These are phyloP conservation scores for Laothoe populi DNA, from an alignment of 2,888 invertebrate species.

Conservation along the genomic window DNA sequence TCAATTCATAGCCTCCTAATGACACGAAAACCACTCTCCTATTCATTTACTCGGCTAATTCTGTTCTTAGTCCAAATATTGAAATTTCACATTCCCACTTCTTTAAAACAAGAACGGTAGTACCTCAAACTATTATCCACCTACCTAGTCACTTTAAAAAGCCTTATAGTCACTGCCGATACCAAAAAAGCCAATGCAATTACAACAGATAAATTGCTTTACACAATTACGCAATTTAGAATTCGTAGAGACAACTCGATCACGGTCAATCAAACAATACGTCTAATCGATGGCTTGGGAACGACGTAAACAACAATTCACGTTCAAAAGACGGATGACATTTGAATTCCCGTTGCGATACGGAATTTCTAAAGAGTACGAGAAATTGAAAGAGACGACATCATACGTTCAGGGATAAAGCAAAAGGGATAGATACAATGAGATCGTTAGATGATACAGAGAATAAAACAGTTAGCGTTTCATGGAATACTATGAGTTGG, in stretches of 20 bases:
- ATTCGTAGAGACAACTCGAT: slow-evolving; percentile 12
- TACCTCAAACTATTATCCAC: slow-evolving; percentile 5
- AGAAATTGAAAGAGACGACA: slow-evolving; percentile 4
- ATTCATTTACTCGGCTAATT: not conserved
- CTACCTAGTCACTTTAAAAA: not conserved
- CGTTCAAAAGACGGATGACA: not conserved
- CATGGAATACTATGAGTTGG: not conserved
- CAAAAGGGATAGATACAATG: slow-evolving; percentile 9
- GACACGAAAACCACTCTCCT: not conserved
- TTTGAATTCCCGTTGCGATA: slow-evolving; percentile 1
- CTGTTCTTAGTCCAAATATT: not conserved
- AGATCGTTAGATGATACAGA: not conserved
- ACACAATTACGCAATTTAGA: slow-evolving; percentile 24
- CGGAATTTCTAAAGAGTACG: not conserved
- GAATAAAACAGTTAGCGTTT: slow-evolving; percentile 1
- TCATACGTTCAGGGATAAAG: not conserved
- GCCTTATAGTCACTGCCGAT: not conserved
- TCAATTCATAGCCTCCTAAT: not conserved
- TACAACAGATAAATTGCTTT: slow-evolving; percentile 7
- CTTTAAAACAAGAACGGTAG: not conserved
- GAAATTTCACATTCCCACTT: not conserved
- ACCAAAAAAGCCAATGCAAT: slow-evolving; percentile 15
- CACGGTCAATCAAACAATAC: slow-evolving; percentile 26
- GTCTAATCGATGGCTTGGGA: slow-evolving; percentile 18
- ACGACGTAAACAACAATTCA: slow-evolving; percentile 15